Conservation (phyloP, 35 echinoderm and acorn worm species). For the Ptychodera flava region DNA sequence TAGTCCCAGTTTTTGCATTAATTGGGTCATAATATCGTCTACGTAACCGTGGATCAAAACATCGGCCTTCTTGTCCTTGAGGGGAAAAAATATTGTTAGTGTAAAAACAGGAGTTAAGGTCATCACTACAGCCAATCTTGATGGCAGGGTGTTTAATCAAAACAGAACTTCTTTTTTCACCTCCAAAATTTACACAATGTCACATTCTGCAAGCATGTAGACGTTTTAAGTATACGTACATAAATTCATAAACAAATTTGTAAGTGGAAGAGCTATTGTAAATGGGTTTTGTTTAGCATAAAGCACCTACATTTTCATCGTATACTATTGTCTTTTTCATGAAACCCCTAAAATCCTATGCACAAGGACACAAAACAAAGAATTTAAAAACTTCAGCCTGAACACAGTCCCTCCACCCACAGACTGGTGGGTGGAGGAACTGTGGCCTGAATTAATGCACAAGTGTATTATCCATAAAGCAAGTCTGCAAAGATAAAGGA, state of each 20-base stretch:
- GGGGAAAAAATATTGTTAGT: background rate
- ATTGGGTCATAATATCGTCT: constrained; percentile 79
- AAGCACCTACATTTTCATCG: no score
- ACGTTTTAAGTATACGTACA: background rate
- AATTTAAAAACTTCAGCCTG: no score
- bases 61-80: constrained; percentile 81
- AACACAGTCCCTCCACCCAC: no score
- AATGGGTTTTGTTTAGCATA: background rate
- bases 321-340: no score
- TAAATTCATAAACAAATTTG: background rate
- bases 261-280: background rate
- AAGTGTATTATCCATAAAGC: no score
- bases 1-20: constrained; percentile 68
- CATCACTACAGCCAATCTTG: background rate
- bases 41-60: constrained; percentile 78
- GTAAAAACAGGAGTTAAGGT: background rate
- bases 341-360: no score
- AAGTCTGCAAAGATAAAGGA: no score
- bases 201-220: constrained; percentile 3
- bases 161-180: no score
- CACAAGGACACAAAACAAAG: no score
- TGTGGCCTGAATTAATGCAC: no score
- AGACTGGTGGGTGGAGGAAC: no score
- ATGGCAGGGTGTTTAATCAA: background rate
- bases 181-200: background rate